These are phyloP conservation scores for Spinus olivaceus DNA, from an alignment of 2,797 vertebrate species.

Conservation along the genomic window DNA sequence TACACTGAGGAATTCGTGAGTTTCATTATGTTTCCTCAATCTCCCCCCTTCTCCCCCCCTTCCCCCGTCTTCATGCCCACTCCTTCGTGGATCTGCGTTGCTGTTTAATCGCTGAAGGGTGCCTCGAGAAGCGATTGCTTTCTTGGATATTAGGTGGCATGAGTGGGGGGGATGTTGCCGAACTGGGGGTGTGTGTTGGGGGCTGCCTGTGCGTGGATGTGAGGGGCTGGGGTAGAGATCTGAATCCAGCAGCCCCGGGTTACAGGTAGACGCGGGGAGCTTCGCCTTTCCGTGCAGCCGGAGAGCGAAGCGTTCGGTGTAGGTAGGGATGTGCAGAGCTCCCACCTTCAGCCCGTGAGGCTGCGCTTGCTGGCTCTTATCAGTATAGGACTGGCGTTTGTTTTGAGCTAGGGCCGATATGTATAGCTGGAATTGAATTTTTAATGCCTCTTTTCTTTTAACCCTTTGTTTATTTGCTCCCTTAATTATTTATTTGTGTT, in stretches of 20 bases:
- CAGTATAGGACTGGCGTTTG: neutral
- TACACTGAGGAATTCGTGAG: neutral
- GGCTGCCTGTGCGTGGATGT: accelerated
- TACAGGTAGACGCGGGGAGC: neutral
- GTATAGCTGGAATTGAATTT: neutral
- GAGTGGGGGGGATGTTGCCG: neutral
- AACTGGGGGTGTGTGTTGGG: neutral
- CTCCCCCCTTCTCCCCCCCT: neutral
- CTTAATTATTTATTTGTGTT: neutral
- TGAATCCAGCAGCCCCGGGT: neutral
- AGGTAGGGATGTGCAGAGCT: neutral
- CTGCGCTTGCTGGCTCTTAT: neutral
- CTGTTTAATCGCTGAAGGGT: neutral
- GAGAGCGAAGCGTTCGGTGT: neutral
- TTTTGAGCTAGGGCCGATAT: neutral
- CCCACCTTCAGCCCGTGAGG: neutral
- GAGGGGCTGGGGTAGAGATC: neutral
- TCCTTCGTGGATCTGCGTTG: neutral
- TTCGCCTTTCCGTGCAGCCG: neutral
- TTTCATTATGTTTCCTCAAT: neutral
- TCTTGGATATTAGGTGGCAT: neutral
- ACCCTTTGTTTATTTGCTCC: neutral
- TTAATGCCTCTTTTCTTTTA: neutral
- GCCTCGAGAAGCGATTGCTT: neutral
- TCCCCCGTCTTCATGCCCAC: neutral